Evolutionary conservation across 1,140 invertebrate genomes (phyloP).

Genomic region (Drosophila kepulauana): DNA sequence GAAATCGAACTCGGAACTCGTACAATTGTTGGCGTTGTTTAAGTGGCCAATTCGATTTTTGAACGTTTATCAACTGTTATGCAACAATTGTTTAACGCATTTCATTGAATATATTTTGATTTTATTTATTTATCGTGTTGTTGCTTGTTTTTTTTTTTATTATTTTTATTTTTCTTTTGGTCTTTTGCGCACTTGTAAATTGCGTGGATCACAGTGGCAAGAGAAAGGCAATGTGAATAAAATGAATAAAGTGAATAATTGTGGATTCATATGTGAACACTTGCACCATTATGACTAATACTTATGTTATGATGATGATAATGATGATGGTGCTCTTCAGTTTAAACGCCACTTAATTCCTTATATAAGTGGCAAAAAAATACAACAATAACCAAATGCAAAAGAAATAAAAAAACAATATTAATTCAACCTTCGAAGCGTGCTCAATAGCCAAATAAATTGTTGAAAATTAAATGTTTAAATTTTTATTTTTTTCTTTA

Average conservation of each 20-base stretch:
- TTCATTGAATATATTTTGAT: slow-evolving; percentile 56
- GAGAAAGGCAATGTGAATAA: slow-evolving; percentile 55
- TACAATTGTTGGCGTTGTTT: slow-evolving; percentile 30
- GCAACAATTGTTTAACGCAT: slow-evolving; percentile 48
- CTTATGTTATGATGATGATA: background rate
- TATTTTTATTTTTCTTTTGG: slow-evolving; percentile 27
- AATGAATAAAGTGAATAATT: slow-evolving; percentile 12
- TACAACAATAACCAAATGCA: slow-evolving; percentile 8
- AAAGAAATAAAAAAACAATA: slow-evolving; percentile 4
- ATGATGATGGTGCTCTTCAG: slow-evolving; percentile 20
- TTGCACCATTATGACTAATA: slow-evolving; percentile 25
- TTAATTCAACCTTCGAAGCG: slow-evolving; percentile 60
- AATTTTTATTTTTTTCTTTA: slow-evolving; percentile 27
- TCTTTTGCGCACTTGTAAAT: slow-evolving; percentile 56
- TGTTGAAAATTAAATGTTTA: slow-evolving; percentile 42
- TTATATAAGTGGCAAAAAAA: slow-evolving; percentile 39
- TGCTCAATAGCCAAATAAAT: slow-evolving; percentile 66
- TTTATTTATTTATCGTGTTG: slow-evolving; percentile 13
- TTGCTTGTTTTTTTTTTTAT: background rate
- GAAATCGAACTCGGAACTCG: slow-evolving; percentile 28
- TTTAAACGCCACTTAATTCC: slow-evolving; percentile 16
- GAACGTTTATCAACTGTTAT: slow-evolving; percentile 49
- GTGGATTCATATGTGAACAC: slow-evolving; percentile 14
- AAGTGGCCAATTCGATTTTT: slow-evolving; percentile 45
- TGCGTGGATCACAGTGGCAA: slow-evolving; percentile 49